Evolutionary conservation across 2,797 vertebrate genomes (phyloP).

Genomic region (Spea hammondii): DNA sequence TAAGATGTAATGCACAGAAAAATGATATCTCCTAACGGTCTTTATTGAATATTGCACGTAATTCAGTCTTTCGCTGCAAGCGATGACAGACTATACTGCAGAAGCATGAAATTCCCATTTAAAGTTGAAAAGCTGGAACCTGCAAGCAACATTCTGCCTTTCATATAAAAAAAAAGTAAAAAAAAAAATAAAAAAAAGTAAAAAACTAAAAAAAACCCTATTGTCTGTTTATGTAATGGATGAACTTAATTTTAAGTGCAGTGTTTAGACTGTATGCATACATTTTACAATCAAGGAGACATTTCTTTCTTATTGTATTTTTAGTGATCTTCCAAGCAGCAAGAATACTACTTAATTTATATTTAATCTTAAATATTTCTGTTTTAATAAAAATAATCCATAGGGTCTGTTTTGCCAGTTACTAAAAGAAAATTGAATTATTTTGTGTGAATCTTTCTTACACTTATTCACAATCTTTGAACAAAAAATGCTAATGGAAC

Average conservation of each 20-base stretch:
- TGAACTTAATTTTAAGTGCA: neutral
- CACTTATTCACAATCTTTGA: too few relatives aligned
- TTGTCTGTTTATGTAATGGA: neutral
- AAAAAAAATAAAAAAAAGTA: too few relatives aligned
- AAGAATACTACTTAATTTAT: neutral
- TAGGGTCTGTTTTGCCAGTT: too few relatives aligned
- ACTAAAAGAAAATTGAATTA: too few relatives aligned
- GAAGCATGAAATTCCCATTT: slow-evolving; percentile 26
- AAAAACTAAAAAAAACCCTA: neutral
- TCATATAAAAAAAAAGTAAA: neutral
- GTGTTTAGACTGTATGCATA: neutral
- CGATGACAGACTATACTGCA: slow-evolving; percentile 2
- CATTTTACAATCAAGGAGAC: neutral
- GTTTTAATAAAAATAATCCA: too few relatives aligned
- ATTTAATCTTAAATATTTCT: neutral
- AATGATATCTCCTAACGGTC: neutral
- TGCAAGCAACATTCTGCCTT: neutral
- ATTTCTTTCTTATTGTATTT: neutral
- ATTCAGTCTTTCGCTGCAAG: neutral
- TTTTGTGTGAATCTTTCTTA: too few relatives aligned
- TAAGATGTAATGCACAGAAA: too few relatives aligned
- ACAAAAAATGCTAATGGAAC: too few relatives aligned
- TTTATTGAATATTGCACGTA: slow-evolving; percentile 5
- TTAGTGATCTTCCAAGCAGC: too few relatives aligned
- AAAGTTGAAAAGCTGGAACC: slow-evolving; percentile 27